Conservation (phyloP, 2,888 invertebrate genomes). For the Timema podura region DNA sequence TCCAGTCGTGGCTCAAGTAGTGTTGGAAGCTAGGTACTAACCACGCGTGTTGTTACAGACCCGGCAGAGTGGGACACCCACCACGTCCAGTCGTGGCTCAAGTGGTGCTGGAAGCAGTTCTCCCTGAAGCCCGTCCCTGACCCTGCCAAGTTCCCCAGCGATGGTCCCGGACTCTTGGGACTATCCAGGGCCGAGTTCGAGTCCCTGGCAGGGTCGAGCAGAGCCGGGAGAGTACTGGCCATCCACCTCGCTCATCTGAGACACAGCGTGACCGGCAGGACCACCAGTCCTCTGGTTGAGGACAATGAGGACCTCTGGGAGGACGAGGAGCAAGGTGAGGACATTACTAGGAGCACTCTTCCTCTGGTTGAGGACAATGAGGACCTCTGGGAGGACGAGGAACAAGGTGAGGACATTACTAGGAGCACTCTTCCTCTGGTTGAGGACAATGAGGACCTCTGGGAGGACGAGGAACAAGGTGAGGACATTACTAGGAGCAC, state of each 20-base stretch:
- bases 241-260: constrained; percentile 58
- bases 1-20: too few relatives aligned
- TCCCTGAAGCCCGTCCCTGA: constrained; percentile 53
- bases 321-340: constrained; percentile 29
- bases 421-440: constrained; percentile 40
- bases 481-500: neutral
- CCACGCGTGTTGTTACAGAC: constrained; percentile 45
- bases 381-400: constrained; percentile 35
- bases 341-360: neutral
- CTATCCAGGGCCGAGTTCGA: constrained; percentile 61
- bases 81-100: constrained; percentile 59
- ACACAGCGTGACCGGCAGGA: constrained; percentile 56
- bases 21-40: too few relatives aligned
- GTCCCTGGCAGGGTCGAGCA: constrained; percentile 49
- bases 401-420: constrained; percentile 21
- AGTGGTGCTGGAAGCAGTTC: constrained; percentile 59
- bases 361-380: constrained; percentile 48
- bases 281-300: constrained; percentile 54
- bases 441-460: constrained; percentile 45
- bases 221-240: constrained; percentile 54
- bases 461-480: constrained; percentile 31
- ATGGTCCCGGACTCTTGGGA: constrained; percentile 51
- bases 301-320: constrained; percentile 42
- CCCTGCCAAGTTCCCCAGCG: constrained; percentile 51
- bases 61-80: constrained; percentile 58